phyloP scores from a whole-genome alignment of 1,140 invertebrate genomes.

The Pogonognathellus flavescens region DNA sequence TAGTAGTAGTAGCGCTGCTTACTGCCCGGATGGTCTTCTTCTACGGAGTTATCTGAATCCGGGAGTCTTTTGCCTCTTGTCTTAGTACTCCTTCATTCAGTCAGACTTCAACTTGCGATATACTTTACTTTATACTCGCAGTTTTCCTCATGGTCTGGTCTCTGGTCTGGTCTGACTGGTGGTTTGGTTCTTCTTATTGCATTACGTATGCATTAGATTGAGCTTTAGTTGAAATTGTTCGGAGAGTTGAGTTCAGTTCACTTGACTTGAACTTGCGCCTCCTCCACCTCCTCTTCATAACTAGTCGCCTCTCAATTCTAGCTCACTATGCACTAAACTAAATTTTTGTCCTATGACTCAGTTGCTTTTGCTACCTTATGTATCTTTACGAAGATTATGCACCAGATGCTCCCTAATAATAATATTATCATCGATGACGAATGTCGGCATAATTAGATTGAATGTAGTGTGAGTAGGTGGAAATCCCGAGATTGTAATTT shows the following conservation, averaged over 20 bases:
- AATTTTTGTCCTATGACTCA: not conserved
- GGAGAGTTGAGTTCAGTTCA: constrained; percentile 43
- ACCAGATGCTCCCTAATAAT: no score
- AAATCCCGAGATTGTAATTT: no score
- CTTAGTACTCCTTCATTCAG: constrained; percentile 1
- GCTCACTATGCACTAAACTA: not conserved
- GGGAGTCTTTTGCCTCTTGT: not conserved
- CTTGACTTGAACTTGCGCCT: constrained; percentile 45
- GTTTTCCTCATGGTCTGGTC: constrained; percentile 37
- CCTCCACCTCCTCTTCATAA: constrained; percentile 45
- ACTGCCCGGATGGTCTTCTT: constrained; percentile 38
- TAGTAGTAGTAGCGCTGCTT: not conserved
- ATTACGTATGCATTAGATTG: constrained; percentile 53
- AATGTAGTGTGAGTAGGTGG: no score
- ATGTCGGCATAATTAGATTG: no score
- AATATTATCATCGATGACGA: no score
- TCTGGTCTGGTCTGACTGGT: constrained; percentile 47
- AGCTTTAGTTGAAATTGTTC: constrained; percentile 50
- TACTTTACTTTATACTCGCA: not conserved
- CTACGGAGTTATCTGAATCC: constrained; percentile 15
- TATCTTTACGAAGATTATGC: no score
- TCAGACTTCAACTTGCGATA: not conserved
- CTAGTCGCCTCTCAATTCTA: constrained; percentile 37
- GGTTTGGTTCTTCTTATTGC: constrained; percentile 46
- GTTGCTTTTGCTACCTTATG: no score